Conservation (phyloP, 2,113 vertebrate genomes). For the Cheirogaleus medius region DNA sequence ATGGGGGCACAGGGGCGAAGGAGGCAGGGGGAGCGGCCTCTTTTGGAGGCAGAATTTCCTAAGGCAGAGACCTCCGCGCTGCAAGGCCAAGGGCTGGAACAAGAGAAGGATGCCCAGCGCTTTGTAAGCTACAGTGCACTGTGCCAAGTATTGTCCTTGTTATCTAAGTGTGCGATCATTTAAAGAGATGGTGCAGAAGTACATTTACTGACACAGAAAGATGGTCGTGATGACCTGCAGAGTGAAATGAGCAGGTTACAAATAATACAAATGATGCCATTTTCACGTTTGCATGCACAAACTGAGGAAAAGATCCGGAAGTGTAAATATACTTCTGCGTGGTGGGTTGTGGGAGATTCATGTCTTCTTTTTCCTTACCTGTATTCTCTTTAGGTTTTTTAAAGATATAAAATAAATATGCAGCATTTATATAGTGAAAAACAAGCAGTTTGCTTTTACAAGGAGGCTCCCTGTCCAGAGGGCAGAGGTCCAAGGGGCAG, state of each 20-base stretch:
- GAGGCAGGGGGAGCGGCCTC: neutral
- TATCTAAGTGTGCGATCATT: neutral
- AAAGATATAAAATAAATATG: neutral
- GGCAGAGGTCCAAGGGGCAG: accelerated
- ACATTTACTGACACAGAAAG: neutral
- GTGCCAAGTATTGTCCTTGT: neutral
- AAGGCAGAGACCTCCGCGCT: neutral
- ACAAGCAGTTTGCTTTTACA: conserved; percentile 10
- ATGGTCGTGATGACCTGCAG: neutral
- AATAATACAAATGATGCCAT: neutral
- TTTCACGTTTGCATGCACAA: neutral
- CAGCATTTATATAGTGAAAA: conserved; percentile 12
- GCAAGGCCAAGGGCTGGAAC: neutral
- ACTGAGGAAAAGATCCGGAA: neutral
- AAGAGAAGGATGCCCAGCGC: neutral
- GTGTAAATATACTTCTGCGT: neutral
- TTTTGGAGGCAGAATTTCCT: neutral
- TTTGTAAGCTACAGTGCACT: neutral
- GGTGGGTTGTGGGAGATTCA: neutral
- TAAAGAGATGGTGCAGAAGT: neutral
- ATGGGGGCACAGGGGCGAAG: neutral
- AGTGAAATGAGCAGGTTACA: neutral
- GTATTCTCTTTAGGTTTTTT: neutral
- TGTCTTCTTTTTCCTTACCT: neutral
- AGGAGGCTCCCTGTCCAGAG: neutral